phyloP scores from a whole-genome alignment of 2,888 invertebrate genomes.

The Cremastobaeus sp. region DNA sequence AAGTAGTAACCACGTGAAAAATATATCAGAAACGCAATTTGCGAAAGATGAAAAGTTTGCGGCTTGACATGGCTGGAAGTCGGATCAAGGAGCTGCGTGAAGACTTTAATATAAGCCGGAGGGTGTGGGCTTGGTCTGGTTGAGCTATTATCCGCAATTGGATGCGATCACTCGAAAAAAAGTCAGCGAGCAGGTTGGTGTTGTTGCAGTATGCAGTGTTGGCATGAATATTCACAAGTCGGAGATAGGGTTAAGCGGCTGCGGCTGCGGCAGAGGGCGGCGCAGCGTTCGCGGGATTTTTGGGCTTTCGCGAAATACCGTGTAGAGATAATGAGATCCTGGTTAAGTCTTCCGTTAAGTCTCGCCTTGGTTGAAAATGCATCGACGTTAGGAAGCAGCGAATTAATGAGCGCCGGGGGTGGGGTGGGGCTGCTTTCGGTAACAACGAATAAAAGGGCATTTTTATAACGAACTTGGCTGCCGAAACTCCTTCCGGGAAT shows the following conservation, averaged over 20 bases:
- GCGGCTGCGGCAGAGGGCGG: conserved; percentile 24
- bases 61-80: conserved; percentile 18
- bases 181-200: conserved; percentile 2
- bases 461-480: conserved; percentile 69
- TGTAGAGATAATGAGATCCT: conserved; percentile 73
- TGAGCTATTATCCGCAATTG: conserved; percentile 46
- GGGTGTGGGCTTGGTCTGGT: conserved; percentile 7
- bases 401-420: conserved; percentile 67
- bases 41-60: conserved; percentile 53
- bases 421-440: conserved; percentile 53
- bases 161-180: conserved; percentile 34
- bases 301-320: conserved; percentile 63
- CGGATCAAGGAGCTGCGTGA: conserved; percentile 15
- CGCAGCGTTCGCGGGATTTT: conserved; percentile 62
- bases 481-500: conserved; percentile 60
- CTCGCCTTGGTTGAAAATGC: conserved; percentile 60
- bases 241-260: conserved; percentile 23
- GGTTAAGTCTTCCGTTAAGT: conserved; percentile 69
- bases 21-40: conserved; percentile 54
- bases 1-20: conserved; percentile 56
- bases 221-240: conserved; percentile 65
- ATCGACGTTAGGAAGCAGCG: conserved; percentile 63
- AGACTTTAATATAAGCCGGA: conserved; percentile 14
- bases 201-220: conserved; percentile 56
- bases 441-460: conserved; percentile 65